phyloP scores from a whole-genome alignment of 2,113 vertebrate genomes.

The Noctilio leporinus region DNA sequence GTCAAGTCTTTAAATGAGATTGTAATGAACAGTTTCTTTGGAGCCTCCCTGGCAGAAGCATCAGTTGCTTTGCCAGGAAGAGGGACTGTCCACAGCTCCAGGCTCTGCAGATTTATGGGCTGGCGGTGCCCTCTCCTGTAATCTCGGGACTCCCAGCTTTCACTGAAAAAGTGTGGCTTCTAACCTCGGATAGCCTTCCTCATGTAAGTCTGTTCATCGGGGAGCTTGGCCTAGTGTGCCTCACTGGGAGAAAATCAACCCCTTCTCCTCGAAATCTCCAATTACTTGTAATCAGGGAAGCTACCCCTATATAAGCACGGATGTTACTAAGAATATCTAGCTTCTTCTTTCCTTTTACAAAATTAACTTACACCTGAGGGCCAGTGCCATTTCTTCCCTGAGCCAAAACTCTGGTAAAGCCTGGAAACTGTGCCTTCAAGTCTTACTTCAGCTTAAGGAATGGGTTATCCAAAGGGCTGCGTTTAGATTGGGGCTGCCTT shows the following conservation, averaged over 20 bases:
- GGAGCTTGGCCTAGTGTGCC: not conserved
- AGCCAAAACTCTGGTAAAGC: not conserved
- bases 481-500: not conserved
- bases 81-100: slow-evolving; percentile 20
- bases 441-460: not conserved
- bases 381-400: not conserved
- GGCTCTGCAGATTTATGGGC: not conserved
- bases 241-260: not conserved
- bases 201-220: slow-evolving; percentile 2
- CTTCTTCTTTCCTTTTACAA: not conserved
- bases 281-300: not conserved
- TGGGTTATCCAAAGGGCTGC: not conserved
- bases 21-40: slow-evolving; percentile 3
- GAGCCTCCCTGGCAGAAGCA: slow-evolving; percentile 10
- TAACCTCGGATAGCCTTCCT: slow-evolving; percentile 14
- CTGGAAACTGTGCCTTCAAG: not conserved
- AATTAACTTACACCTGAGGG: not conserved
- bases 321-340: not conserved
- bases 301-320: not conserved
- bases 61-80: slow-evolving; percentile 14
- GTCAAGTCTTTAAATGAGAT: slow-evolving; percentile 41
- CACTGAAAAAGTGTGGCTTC: slow-evolving; percentile 30
- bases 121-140: not conserved
- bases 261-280: not conserved
- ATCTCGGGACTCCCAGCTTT: slow-evolving; percentile 37